phyloP scores from a whole-genome alignment of 2,888 invertebrate genomes.

The Acrocyrtus sp. region DNA sequence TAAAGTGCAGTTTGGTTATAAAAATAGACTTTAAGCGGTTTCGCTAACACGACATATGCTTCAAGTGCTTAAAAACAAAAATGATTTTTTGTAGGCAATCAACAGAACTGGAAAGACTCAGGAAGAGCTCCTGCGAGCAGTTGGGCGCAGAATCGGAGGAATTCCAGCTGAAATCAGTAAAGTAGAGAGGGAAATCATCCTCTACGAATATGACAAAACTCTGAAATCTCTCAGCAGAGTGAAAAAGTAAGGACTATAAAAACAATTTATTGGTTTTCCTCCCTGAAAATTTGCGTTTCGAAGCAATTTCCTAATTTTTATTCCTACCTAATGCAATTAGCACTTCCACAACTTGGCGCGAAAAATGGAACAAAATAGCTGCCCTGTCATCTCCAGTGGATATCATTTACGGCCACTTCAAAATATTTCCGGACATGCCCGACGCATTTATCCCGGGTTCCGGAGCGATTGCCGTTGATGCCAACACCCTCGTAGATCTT shows the following conservation, averaged over 20 bases:
- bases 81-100: slow-evolving; percentile 41
- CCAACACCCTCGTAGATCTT: slow-evolving; percentile 55
- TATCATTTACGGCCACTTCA: slow-evolving; percentile 61
- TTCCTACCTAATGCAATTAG: no score
- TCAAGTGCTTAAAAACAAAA: no score
- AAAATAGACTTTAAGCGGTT: no score
- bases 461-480: slow-evolving; percentile 56
- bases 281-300: no score
- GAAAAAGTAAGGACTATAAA: slow-evolving; percentile 52
- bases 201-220: slow-evolving; percentile 60
- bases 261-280: no score
- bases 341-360: slow-evolving; percentile 54
- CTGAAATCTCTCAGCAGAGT: slow-evolving; percentile 58
- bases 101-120: slow-evolving; percentile 41
- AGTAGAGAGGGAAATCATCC: slow-evolving; percentile 56
- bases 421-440: slow-evolving; percentile 62
- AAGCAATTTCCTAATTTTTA: no score
- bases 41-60: no score
- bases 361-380: slow-evolving; percentile 60
- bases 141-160: slow-evolving; percentile 42
- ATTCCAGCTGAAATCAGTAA: slow-evolving; percentile 56
- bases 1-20: no score
- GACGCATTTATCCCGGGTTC: slow-evolving; percentile 58
- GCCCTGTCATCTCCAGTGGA: slow-evolving; percentile 59
- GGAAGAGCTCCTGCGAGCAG: slow-evolving; percentile 44